Percentiles rank a stretch among this genome's conserved stretches.
Conservation (phyloP, 2,888 invertebrate genomes). For the Cantharis nigra region DNA sequence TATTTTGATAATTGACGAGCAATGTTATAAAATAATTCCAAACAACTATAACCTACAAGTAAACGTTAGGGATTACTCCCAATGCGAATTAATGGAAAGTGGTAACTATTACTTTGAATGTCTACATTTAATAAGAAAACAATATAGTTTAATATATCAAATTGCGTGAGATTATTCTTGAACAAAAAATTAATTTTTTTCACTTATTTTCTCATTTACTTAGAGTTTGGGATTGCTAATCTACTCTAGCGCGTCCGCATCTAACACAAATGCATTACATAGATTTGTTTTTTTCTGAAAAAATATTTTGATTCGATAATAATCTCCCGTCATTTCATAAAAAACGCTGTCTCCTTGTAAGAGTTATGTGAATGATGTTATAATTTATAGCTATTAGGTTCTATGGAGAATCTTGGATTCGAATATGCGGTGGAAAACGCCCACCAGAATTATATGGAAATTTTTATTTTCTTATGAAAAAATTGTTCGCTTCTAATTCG, state of each 20-base stretch:
- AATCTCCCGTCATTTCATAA: too few species aligned
- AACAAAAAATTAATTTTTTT: too few species aligned
- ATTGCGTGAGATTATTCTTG: too few species aligned
- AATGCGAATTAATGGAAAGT: background rate
- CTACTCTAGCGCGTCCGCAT: background rate
- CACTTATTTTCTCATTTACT: too few species aligned
- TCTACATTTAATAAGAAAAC: background rate
- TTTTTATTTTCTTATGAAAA: constrained; percentile 47
- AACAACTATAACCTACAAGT: background rate
- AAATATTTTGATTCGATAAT: too few species aligned
- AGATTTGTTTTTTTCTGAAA: too few species aligned
- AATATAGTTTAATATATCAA: too few species aligned
- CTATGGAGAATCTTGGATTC: constrained; percentile 69
- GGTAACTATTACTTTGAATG: background rate
- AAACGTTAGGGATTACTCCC: too few species aligned
- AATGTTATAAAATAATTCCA: constrained; percentile 56
- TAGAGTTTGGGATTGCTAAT: background rate
- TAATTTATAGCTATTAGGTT: constrained; percentile 54
- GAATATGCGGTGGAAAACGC: too few species aligned
- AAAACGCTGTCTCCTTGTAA: too few species aligned
- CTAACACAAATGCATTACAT: too few species aligned
- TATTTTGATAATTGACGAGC: constrained; percentile 64
- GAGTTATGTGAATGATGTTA: background rate
- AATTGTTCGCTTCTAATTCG: constrained; percentile 79
- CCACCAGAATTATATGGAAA: constrained; percentile 47